Base-by-base conservation (phyloP, 2,113 vertebrate species). In the Cyanoramphus novaezelandiae region DNA sequence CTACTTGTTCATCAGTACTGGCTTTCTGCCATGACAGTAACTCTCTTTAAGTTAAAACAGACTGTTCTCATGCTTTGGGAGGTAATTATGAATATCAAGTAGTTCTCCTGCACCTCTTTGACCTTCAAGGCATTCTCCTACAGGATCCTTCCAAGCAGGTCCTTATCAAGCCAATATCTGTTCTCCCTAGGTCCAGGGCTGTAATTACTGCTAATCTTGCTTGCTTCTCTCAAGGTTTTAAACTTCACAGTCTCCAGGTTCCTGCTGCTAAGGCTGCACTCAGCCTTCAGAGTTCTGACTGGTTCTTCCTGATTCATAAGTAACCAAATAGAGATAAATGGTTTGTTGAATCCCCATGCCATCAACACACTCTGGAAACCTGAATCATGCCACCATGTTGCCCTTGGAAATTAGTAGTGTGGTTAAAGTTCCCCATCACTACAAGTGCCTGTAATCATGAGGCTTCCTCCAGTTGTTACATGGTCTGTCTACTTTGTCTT, bases 31-130 rank as follows among this genome's bases (percentile, higher is more conserved):
- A 79, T 41, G 39, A 49, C 49, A 31, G 23, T 49, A 88, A 60
- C 24, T 19, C 35, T 59, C n/a, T 81, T 5, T 7, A 81, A 84
- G 77, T n/a, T 62, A 49, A 88, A 84, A 67, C 25, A 77, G 31
- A 50, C 5, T 57, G 37, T 53, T 74, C 46, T 74, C 0, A 0
- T 78, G n/a, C 2, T 0, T 63, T 68, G 67, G n/a, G 55, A 81
- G 25, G 37, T 92, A 24, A 81, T 70, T 62, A 49, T 70, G 76
- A 88, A 57, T 74, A 59, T 68, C 44, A 76, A 74, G 27, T 60
- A 39, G 16, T 41, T 87, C 69, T 88, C 68, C 21, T 53, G 80
- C 29, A 74, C 31, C n/a, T 87, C 81, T 94, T 91, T 87, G 74
- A 21, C 60, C 50, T 94, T 94, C 65, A 91, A 43, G 11, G 11